A percentile compares a stretch with the other conserved stretches of the same genome.
phyloP scores from a whole-genome alignment of 1,140 invertebrate genomes.

The Drosophila suzukii region DNA sequence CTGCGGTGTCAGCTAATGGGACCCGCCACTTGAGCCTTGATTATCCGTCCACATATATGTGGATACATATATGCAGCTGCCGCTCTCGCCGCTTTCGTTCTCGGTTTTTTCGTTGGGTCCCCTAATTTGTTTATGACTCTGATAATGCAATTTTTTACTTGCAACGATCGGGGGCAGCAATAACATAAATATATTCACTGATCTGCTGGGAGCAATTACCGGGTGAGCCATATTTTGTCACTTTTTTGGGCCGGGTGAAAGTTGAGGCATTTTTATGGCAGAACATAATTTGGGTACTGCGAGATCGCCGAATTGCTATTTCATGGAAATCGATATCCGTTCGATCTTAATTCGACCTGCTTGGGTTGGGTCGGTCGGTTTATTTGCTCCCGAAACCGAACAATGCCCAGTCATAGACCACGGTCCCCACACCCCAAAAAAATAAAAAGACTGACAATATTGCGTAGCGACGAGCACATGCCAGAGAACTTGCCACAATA shows the following conservation, averaged over 20 bases:
- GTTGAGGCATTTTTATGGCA: slow-evolving; percentile 73
- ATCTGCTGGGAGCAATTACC: slow-evolving; percentile 79
- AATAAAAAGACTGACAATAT: slow-evolving; percentile 33
- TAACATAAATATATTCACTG: slow-evolving; percentile 79
- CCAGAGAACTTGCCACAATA: slow-evolving; percentile 59
- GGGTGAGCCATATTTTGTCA: slow-evolving; percentile 80
- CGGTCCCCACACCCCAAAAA: slow-evolving; percentile 10
- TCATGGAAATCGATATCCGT: slow-evolving; percentile 13
- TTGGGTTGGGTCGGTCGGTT: neutral
- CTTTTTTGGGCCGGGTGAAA: slow-evolving; percentile 67
- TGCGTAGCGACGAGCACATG: slow-evolving; percentile 62
- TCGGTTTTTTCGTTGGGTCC: slow-evolving; percentile 22
- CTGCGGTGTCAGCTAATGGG: slow-evolving; percentile 75
- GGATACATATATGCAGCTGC: slow-evolving; percentile 24
- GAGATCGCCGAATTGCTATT: slow-evolving; percentile 12
- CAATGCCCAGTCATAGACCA: slow-evolving; percentile 21
- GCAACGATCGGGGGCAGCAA: slow-evolving; percentile 46
- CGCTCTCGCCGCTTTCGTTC: slow-evolving; percentile 23
- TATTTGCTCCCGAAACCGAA: slow-evolving; percentile 7
- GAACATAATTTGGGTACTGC: slow-evolving; percentile 44
- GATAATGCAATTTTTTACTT: slow-evolving; percentile 81
- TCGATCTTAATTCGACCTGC: slow-evolving; percentile 20
- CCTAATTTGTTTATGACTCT: slow-evolving; percentile 78
- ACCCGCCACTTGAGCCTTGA: slow-evolving; percentile 73
- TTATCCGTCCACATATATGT: slow-evolving; percentile 31